Evolutionary conservation across 2,888 invertebrate genomes (phyloP), one percentile per base, ranked within the genome.

Genomic region (Gonocerus acuteangulatus): DNA sequence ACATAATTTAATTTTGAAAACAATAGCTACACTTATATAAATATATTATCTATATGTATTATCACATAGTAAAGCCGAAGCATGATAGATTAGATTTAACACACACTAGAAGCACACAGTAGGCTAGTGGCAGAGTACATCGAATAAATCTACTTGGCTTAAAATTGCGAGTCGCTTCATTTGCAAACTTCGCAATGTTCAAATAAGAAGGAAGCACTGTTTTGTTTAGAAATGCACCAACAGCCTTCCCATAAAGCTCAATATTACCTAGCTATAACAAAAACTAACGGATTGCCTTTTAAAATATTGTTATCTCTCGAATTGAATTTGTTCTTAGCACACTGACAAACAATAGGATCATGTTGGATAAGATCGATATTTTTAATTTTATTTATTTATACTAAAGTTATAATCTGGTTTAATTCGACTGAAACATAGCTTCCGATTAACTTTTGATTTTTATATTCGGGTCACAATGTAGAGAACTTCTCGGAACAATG

Each of bases 31-130:
- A 36, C 32, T 51, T 54, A 47, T 62, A 62, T 54, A 62, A 57
- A 62, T 62, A 62, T 62, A 54, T 60, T n/a, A 61, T 61, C 61
- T 61, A 61, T 62, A 16, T 61, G 23, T 48, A 42, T 62, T 62
- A 62, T 62, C 57, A 61, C 61, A 61, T 61, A 61, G 61, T 61
- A 54, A 61, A 61, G 62, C 58, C 58, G 58, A 62, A 58, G 62
- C 58, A 62, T 23, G 36, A 59, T 48, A 52, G 52, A 59, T 48
- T 48, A 59, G 36, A 36, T 23, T 32, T 36, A 39, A 32, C 48
- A 59, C 48, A 59, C 48, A 22, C 49, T 48, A 36, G 36, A 59
- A 51, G 51, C 51, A 51, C 51, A 51, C 51, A 34, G 32, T 34
- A 51, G 51, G 21, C 36, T 32, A 51, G 34, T 51, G 36, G 51